A percentile compares a stretch with the other conserved stretches of the same genome.
Evolutionary conservation across 2,888 invertebrate genomes (phyloP).

Genomic region (Orgyia antiqua): DNA sequence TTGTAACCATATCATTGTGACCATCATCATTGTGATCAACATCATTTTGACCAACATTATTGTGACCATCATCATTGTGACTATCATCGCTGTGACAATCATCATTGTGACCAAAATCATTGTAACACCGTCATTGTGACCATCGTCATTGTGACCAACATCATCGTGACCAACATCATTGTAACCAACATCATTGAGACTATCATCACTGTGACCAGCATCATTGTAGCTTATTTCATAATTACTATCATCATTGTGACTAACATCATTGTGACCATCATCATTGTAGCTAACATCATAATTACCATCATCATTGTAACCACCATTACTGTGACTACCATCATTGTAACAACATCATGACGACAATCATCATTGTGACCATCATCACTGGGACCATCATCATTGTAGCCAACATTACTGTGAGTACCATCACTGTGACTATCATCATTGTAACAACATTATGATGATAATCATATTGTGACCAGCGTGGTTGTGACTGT

Average conservation of each 20-base stretch:
- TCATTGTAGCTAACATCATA: not conserved
- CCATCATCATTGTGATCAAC: too few relatives aligned
- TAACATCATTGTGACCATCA: not conserved
- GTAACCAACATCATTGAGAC: slow-evolving; percentile 4
- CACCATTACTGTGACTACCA: not conserved
- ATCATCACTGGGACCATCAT: not conserved
- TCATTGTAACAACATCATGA: not conserved
- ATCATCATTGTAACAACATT: too few relatives aligned
- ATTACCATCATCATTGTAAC: not conserved
- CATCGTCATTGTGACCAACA: not conserved
- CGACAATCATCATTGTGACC: slow-evolving; percentile 5
- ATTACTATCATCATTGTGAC: too few relatives aligned
- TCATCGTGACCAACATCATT: not conserved
- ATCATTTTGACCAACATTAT: too few relatives aligned
- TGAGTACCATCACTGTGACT: too few relatives aligned
- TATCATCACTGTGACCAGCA: not conserved
- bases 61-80: not conserved
- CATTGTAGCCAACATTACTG: too few relatives aligned
- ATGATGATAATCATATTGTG: too few relatives aligned
- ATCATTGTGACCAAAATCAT: not conserved
- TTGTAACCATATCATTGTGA: not conserved
- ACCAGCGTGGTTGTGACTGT: slow-evolving; percentile 1
- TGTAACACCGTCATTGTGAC: slow-evolving; percentile 4
- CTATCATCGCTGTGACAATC: not conserved
- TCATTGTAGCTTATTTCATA: not conserved